These are phyloP conservation scores for Diachasmimorpha longicaudata DNA, from an alignment of 1,140 invertebrate species.

Conservation along the genomic window DNA sequence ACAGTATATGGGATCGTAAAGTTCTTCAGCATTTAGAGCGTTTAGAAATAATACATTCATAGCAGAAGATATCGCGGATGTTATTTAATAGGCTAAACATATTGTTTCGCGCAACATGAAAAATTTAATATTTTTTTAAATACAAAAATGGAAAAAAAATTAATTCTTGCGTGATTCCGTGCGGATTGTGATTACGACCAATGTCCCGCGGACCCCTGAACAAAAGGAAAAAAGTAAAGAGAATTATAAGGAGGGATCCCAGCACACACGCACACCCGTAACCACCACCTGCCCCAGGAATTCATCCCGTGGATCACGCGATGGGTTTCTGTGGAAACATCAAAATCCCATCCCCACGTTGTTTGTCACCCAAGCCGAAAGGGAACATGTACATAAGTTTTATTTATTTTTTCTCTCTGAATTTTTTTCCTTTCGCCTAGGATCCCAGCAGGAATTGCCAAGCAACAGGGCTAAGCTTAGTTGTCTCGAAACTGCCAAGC, in stretches of 20 bases:
- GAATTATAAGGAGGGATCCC: neutral
- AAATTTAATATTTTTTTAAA: neutral
- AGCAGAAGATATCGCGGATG: too few species aligned
- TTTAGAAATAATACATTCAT: too few species aligned
- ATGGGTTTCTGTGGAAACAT: conserved; percentile 9
- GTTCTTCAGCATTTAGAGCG: too few species aligned
- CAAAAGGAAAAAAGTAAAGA: neutral
- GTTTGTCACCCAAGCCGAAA: neutral
- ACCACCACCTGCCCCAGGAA: neutral
- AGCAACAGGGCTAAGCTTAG: too few species aligned
- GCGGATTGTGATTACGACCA: conserved; percentile 8
- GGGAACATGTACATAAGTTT: neutral
- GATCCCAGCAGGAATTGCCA: too few species aligned
- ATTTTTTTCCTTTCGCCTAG: too few species aligned
- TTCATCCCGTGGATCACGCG: conserved; percentile 1
- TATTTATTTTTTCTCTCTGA: neutral
- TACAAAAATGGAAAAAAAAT: neutral
- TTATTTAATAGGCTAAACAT: too few species aligned
- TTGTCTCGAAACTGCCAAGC: too few species aligned
- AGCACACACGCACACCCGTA: neutral
- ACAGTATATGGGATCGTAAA: too few species aligned
- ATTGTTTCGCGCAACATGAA: too few species aligned
- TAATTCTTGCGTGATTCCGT: conserved; percentile 16
- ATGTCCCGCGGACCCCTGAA: neutral
- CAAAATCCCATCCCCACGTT: neutral